phyloP scores from a whole-genome alignment of 2,113 vertebrate species.

The Alexandromys fortis region DNA sequence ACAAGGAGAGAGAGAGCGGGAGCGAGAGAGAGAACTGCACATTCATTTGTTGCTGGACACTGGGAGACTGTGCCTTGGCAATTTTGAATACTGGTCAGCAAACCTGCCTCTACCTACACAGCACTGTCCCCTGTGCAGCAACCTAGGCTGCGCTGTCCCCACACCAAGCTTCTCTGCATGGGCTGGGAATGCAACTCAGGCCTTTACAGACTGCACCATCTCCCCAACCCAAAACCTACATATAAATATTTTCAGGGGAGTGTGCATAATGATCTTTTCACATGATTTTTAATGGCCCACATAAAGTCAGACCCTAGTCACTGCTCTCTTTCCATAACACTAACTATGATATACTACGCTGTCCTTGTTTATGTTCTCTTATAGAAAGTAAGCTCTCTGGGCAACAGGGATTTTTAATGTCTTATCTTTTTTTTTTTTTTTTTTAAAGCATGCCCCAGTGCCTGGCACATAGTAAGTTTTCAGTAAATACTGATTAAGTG shows the following conservation, averaged over 20 bases:
- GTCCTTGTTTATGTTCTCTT: neutral
- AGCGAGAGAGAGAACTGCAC: neutral
- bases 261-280: neutral
- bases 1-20: neutral
- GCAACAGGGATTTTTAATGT: neutral
- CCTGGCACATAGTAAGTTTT: neutral
- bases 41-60: neutral
- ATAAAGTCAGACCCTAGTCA: neutral
- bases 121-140: neutral
- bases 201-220: neutral
- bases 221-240: neutral
- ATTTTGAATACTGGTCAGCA: neutral
- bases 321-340: neutral
- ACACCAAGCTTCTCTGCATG: neutral
- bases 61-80: neutral
- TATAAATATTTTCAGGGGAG: slow-evolving; percentile 40
- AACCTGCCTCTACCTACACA: neutral
- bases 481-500: slow-evolving; percentile 33
- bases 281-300: neutral
- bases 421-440: slow-evolving; percentile 16
- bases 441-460: neutral
- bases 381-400: slow-evolving; percentile 13
- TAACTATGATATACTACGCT: neutral
- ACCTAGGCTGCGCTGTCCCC: neutral
- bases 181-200: neutral